Base-by-base conservation (phyloP, 2,888 invertebrate genomes). In the Eilema sororculum region DNA sequence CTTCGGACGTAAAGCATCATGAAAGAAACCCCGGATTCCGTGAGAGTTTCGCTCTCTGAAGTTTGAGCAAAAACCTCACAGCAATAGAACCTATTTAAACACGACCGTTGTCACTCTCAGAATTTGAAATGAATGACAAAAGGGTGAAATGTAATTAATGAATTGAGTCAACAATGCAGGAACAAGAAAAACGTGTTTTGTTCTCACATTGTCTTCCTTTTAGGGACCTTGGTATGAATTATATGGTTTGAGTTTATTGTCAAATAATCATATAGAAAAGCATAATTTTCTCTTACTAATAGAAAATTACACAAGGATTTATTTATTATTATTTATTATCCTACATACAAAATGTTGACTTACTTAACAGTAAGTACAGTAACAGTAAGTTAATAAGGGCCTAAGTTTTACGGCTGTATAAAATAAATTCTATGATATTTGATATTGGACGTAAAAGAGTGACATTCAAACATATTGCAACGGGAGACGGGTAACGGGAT, bases 121-220 rank as follows among this genome's bases (percentile, higher is more conserved):
- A 58, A 13, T 58, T 58, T 16, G 57, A 25, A 25, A 25, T 58
- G 25, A 58, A 58, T 25, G 57, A 58, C 57, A 58, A 58, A 57
- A 58, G 57, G 24, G 25, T 58, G 57, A 24, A 58, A 24, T 58
- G 13, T 58, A 52, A 52, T 58, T 24, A 57, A 58, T 58, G 57
- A 58, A 58, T 58, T 58, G 3, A 24, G 4, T 25, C 24, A 58
- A 58, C 57, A 58, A 58, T 24, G 24, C 57, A 57, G 57, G 10
- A 57, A 58, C 22, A 25, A 25, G 57, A 58, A 58, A 58, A 58
- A 25, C 25, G 22, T 13, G 6, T 58, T 10, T 58, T 57, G 57
- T 57, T 24, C 6, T 24, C 12, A 57, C 24, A 57, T 25, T 25
- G 25, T 13, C 22, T 58, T 10, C 12, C 16, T 58, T 10, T 25